A percentile compares a stretch with the other conserved stretches of the same genome.
Evolutionary conservation across 2,888 invertebrate genomes (phyloP).

Genomic region (Endomychus coccineus): DNA sequence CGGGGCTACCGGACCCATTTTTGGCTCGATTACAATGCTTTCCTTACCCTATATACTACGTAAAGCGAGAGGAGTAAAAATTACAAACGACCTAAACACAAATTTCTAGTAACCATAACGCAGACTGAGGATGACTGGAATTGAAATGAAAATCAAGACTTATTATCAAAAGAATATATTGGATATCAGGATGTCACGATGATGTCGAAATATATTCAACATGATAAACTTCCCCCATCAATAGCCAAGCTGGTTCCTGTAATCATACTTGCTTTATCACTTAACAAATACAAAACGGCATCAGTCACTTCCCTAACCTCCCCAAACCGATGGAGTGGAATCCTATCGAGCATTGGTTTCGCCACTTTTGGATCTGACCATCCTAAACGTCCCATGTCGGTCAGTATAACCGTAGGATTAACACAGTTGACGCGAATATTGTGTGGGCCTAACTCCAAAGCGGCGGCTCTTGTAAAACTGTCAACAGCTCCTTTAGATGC

Average conservation of each 20-base stretch:
- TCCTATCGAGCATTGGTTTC: conserved; percentile 63
- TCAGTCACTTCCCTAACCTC: conserved; percentile 78
- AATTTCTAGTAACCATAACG: too few relatives aligned
- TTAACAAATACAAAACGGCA: conserved; percentile 70
- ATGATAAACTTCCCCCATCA: conserved; percentile 85
- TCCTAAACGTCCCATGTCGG: conserved; percentile 73
- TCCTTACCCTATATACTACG: too few relatives aligned
- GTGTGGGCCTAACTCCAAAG: conserved; percentile 75
- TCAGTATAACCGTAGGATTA: conserved; percentile 92
- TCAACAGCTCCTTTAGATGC: conserved; percentile 87
- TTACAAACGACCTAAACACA: too few relatives aligned
- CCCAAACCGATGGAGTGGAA: conserved; percentile 74
- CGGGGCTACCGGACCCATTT: too few relatives aligned
- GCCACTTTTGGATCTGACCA: conserved; percentile 79
- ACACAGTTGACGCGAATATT: conserved; percentile 86
- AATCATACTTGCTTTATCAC: conserved; percentile 73
- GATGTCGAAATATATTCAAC: too few relatives aligned
- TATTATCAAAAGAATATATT: too few relatives aligned
- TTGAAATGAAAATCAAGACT: too few relatives aligned
- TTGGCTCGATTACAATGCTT: too few relatives aligned
- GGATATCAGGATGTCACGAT: too few relatives aligned
- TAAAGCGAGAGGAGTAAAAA: too few relatives aligned
- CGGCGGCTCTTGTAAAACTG: conserved; percentile 72
- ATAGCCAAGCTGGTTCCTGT: conserved; percentile 68
- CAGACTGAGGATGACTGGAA: too few relatives aligned